Percentiles rank a stretch among this genome's conserved stretches.
These are phyloP conservation scores for Oryzias melastigma DNA, from an alignment of 2,113 vertebrate genomes.

Conservation along the genomic window DNA sequence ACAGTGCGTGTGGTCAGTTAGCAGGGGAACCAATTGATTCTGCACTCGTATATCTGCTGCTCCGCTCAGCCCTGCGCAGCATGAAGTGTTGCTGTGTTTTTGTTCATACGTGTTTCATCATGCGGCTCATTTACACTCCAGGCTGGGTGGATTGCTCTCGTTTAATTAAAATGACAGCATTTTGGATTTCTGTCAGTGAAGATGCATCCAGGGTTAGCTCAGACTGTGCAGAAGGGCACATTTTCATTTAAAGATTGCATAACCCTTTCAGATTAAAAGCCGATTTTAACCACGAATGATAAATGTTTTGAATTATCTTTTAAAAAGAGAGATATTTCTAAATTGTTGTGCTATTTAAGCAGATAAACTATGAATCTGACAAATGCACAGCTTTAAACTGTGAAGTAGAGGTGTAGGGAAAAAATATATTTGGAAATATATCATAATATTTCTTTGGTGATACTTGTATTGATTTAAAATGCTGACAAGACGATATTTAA, in stretches of 20 bases:
- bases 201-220: slow-evolving; percentile 49
- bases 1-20: slow-evolving; percentile 21
- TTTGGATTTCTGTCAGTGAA: slow-evolving; percentile 56
- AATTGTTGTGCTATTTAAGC: too few species aligned
- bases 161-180: slow-evolving; percentile 56
- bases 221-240: slow-evolving; percentile 10
- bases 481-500: too few species aligned
- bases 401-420: too few species aligned
- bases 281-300: too few species aligned
- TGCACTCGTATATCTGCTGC: slow-evolving; percentile 2
- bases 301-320: too few species aligned
- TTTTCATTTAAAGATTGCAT: slow-evolving; percentile 1
- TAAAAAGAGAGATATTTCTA: too few species aligned
- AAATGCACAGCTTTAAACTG: too few species aligned
- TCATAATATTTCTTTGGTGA: too few species aligned
- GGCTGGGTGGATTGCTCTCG: slow-evolving; percentile 22
- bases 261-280: too few species aligned
- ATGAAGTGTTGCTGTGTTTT: not conserved
- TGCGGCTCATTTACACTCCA: slow-evolving; percentile 18
- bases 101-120: slow-evolving; percentile 16
- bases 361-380: too few species aligned
- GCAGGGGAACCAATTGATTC: slow-evolving; percentile 16
- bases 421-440: too few species aligned
- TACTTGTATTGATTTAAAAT: too few species aligned
- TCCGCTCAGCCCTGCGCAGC: not conserved